phyloP scores from a whole-genome alignment of 2,797 vertebrate species.

The Nannoperca australis region DNA sequence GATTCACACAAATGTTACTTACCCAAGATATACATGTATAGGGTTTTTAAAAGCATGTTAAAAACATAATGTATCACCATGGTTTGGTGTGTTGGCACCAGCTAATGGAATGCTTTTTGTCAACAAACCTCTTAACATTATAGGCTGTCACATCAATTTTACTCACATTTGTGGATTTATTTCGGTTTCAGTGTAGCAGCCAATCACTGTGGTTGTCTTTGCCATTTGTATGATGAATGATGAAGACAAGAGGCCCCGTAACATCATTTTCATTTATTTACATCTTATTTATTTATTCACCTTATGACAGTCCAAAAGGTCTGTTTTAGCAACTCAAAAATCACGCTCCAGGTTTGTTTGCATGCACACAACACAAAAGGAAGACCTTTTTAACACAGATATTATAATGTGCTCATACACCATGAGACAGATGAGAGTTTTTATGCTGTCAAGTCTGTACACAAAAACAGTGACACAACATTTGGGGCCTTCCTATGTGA shows the following conservation, averaged over 20 bases:
- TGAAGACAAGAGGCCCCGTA: conserved; percentile 19
- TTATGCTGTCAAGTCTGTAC: conserved; percentile 53
- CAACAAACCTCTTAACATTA: conserved; percentile 75
- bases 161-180: conserved; percentile 49
- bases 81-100: conserved; percentile 41
- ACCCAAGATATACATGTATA: conserved; percentile 39
- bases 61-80: conserved; percentile 56
- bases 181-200: conserved; percentile 35
- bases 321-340: conserved; percentile 10
- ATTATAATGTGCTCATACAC: conserved; percentile 53
- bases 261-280: conserved; percentile 44
- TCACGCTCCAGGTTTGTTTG: conserved; percentile 35
- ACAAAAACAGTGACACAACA: conserved; percentile 45
- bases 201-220: conserved; percentile 31
- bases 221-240: conserved; percentile 44
- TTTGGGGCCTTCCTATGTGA: conserved; percentile 50
- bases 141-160: conserved; percentile 58
- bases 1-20: conserved; percentile 40
- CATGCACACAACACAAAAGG: conserved; percentile 4
- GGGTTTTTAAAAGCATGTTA: conserved; percentile 64
- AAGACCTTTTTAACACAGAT: conserved; percentile 64
- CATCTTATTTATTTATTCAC: conserved; percentile 38
- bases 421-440: conserved; percentile 53
- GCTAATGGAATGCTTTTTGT: conserved; percentile 74
- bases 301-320: conserved; percentile 20